phyloP scores from a whole-genome alignment of 2,888 invertebrate species.

The Stenotaenia linearis region DNA sequence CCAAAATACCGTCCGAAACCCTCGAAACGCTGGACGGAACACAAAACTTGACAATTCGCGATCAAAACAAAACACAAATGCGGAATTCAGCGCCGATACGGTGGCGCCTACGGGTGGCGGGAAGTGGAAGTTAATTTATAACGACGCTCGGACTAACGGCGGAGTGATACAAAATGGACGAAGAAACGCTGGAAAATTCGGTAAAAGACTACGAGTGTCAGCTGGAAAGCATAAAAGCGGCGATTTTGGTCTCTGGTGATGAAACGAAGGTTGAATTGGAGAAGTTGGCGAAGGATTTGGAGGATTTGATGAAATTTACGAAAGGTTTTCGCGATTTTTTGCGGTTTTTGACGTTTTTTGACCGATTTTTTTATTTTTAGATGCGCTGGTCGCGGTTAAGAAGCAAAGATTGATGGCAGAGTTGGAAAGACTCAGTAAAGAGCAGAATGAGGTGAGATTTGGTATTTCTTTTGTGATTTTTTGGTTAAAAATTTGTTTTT shows the following conservation, averaged over 20 bases:
- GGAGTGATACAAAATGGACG: background rate
- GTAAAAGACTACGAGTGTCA: slow-evolving; percentile 8
- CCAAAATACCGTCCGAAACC: too few species aligned
- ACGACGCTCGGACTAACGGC: too few species aligned
- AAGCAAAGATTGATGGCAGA: slow-evolving; percentile 30
- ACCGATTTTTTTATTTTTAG: background rate
- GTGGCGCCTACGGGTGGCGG: background rate
- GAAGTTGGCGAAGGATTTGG: slow-evolving; percentile 27
- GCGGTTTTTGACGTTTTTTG: background rate
- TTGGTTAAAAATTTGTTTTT: too few species aligned
- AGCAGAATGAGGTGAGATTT: too few species aligned
- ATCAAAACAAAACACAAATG: background rate
- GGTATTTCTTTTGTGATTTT: too few species aligned
- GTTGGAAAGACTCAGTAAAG: too few species aligned
- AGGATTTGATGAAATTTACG: slow-evolving; percentile 32
- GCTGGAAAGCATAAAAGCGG: background rate
- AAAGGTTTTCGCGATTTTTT: slow-evolving; percentile 28
- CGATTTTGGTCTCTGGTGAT: background rate
- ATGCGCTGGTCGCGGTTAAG: slow-evolving; percentile 29
- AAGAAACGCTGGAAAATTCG: background rate
- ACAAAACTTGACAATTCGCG: too few species aligned
- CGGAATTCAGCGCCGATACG: background rate
- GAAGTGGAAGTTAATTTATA: background rate
- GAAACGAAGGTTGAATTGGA: slow-evolving; percentile 26
- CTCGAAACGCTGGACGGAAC: too few species aligned